A percentile compares a stretch with the other conserved stretches of the same genome.
phyloP scores from a whole-genome alignment of 2,797 vertebrate genomes.

The Otus scops region DNA sequence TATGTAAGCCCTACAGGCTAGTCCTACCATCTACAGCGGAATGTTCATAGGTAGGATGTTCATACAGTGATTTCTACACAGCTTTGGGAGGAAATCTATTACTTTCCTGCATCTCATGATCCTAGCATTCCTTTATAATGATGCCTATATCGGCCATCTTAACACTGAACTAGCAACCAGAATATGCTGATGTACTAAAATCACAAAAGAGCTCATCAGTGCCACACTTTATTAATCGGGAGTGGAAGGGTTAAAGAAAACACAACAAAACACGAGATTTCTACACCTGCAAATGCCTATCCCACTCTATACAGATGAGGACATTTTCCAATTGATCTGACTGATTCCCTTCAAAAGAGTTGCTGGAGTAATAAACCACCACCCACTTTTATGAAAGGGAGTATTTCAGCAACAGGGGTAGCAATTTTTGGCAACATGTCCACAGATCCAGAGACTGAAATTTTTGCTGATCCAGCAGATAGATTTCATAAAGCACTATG shows the following conservation, averaged over 20 bases:
- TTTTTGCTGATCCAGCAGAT: not conserved
- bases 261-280: not conserved
- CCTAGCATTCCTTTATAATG: not conserved
- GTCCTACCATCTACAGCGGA: accelerated
- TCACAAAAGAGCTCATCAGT: not conserved
- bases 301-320: not conserved
- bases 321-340: not conserved
- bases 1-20: not conserved
- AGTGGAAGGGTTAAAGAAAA: not conserved
- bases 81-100: not conserved
- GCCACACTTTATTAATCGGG: not conserved
- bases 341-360: constrained; percentile 3
- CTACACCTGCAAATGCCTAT: not conserved
- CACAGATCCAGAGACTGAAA: not conserved
- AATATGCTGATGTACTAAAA: not conserved
- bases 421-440: not conserved
- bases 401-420: constrained; percentile 17
- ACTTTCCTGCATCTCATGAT: not conserved
- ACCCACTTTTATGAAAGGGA: constrained; percentile 7
- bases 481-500: not conserved
- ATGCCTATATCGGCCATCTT: accelerated
- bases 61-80: not conserved
- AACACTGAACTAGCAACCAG: not conserved
- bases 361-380: not conserved
- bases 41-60: not conserved